Evolutionary conservation across 2,113 vertebrate species (phyloP).

Genomic region (Campylorhamphus procurvoides): DNA sequence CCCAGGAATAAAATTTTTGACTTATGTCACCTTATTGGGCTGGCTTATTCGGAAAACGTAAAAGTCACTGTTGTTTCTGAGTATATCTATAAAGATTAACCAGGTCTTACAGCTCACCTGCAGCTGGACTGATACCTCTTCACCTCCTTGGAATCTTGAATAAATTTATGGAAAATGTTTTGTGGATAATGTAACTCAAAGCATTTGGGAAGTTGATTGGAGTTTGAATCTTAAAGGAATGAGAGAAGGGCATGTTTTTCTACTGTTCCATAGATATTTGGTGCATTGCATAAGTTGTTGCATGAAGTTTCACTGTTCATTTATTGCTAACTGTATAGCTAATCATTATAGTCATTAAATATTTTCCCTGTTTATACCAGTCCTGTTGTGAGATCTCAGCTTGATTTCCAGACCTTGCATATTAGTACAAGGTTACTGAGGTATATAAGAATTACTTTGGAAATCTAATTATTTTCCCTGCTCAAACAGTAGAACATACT

Average conservation of each 20-base stretch:
- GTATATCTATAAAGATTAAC: not conserved
- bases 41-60: not conserved
- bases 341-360: not conserved
- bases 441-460: conserved; percentile 5
- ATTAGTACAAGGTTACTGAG: conserved; percentile 27
- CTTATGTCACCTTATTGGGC: not conserved
- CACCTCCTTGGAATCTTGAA: not conserved
- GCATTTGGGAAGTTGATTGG: not conserved
- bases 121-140: not conserved
- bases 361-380: not conserved
- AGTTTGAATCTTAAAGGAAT: not conserved
- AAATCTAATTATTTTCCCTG: conserved; percentile 37
- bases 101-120: not conserved
- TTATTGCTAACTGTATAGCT: not conserved
- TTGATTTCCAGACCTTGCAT: conserved; percentile 40
- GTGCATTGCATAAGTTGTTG: not conserved
- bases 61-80: not conserved
- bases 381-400: not conserved
- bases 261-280: not conserved
- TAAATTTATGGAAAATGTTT: not conserved
- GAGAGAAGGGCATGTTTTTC: not conserved
- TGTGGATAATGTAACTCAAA: not conserved
- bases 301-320: not conserved
- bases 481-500: not conserved
- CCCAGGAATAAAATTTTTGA: not conserved